Percentiles rank a stretch among this genome's conserved stretches.
These are phyloP conservation scores for Sterna hirundo DNA, from an alignment of 2,113 vertebrate genomes.

Conservation along the genomic window DNA sequence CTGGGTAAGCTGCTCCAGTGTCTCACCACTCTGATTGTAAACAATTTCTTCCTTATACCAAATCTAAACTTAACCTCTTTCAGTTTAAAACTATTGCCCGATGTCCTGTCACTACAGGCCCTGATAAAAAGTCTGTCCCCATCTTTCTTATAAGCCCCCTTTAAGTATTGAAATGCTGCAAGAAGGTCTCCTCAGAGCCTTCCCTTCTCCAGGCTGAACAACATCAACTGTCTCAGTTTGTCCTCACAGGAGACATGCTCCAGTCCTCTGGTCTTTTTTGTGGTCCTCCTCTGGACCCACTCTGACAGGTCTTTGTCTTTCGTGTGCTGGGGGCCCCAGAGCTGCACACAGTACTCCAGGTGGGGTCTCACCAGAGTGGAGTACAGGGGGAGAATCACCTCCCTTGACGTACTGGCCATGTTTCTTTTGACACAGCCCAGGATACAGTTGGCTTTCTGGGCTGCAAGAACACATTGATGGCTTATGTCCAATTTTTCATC, in stretches of 20 bases:
- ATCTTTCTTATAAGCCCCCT: not conserved
- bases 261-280: not conserved
- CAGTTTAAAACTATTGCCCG: not conserved
- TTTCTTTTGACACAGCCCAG: not conserved
- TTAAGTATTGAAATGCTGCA: not conserved
- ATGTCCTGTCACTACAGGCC: not conserved
- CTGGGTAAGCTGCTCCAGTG: not conserved
- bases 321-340: not conserved
- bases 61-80: not conserved
- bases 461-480: not conserved
- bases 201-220: not conserved
- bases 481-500: not conserved
- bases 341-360: not conserved
- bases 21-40: not conserved
- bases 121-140: not conserved
- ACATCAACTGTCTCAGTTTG: not conserved
- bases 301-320: not conserved
- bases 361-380: not conserved
- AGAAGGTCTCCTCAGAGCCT: not conserved
- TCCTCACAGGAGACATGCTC: not conserved
- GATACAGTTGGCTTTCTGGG: not conserved
- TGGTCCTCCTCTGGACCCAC: not conserved
- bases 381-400: not conserved
- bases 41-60: not conserved
- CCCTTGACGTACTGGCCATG: accelerated